Evolutionary conservation across 2,113 vertebrate genomes (phyloP).

Genomic region (Archilochus colubris): DNA sequence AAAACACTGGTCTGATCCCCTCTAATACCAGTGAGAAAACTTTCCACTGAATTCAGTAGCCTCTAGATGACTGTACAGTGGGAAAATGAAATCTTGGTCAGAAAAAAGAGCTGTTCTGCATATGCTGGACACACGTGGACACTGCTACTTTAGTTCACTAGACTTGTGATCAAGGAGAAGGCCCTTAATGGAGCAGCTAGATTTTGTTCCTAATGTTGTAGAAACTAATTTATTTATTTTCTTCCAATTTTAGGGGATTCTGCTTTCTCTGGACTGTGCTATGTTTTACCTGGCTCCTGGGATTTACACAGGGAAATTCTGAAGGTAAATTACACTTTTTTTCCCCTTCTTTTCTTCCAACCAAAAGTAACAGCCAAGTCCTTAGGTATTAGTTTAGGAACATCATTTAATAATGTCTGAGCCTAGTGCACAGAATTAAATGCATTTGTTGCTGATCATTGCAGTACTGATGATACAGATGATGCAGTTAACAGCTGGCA

Average conservation of each 20-base stretch:
- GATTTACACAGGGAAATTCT: slow-evolving; percentile 89
- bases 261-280: slow-evolving; percentile 91
- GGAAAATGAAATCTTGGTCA: background rate
- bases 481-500: background rate
- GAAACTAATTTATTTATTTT: slow-evolving; percentile 45
- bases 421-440: background rate
- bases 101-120: fast-evolving
- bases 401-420: background rate
- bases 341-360: background rate
- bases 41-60: background rate
- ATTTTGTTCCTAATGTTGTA: background rate
- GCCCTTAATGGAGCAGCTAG: background rate
- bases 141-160: background rate
- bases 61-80: background rate
- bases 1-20: background rate
- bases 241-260: slow-evolving; percentile 84
- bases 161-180: background rate
- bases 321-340: slow-evolving; percentile 84
- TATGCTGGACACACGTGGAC: background rate
- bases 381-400: background rate
- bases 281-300: slow-evolving; percentile 90
- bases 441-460: background rate
- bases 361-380: background rate
- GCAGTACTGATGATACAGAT: background rate
- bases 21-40: background rate